Conservation (phyloP, 2,888 invertebrate genomes). For the Melolontha melolontha region DNA sequence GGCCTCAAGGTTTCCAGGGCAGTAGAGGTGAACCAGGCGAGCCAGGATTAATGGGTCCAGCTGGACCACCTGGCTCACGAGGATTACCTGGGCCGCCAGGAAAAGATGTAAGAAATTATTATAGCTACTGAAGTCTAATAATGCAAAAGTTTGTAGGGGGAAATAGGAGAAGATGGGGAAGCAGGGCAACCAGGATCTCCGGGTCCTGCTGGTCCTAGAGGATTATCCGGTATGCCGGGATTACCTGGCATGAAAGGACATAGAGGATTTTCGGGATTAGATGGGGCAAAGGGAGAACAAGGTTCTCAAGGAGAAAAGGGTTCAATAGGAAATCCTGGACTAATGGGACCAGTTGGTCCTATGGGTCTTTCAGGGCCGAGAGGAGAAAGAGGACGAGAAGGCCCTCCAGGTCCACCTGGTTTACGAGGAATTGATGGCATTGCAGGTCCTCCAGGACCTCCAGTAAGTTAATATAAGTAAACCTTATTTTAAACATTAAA, state of each 20-base stretch:
- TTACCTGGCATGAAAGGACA: constrained; percentile 87
- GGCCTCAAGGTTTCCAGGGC: constrained; percentile 88
- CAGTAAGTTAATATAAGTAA: constrained; percentile 66
- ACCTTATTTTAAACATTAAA: constrained; percentile 2
- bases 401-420: constrained; percentile 82
- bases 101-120: constrained; percentile 74
- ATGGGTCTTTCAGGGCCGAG: constrained; percentile 82
- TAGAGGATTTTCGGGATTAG: constrained; percentile 82
- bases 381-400: constrained; percentile 88
- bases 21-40: constrained; percentile 85
- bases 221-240: constrained; percentile 80
- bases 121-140: not conserved
- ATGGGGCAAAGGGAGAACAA: constrained; percentile 86
- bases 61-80: constrained; percentile 70
- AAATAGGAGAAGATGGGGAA: constrained; percentile 85
- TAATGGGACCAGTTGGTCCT: constrained; percentile 79
- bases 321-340: constrained; percentile 73
- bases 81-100: constrained; percentile 79
- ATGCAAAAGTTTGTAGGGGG: constrained; percentile 69
- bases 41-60: constrained; percentile 75
- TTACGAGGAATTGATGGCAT: constrained; percentile 84
- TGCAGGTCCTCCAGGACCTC: constrained; percentile 80
- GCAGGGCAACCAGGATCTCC: constrained; percentile 77
- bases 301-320: constrained; percentile 84
- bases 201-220: constrained; percentile 81